Evolutionary conservation across 2,797 vertebrate species (phyloP).

Genomic region (Podarcis lilfordi): DNA sequence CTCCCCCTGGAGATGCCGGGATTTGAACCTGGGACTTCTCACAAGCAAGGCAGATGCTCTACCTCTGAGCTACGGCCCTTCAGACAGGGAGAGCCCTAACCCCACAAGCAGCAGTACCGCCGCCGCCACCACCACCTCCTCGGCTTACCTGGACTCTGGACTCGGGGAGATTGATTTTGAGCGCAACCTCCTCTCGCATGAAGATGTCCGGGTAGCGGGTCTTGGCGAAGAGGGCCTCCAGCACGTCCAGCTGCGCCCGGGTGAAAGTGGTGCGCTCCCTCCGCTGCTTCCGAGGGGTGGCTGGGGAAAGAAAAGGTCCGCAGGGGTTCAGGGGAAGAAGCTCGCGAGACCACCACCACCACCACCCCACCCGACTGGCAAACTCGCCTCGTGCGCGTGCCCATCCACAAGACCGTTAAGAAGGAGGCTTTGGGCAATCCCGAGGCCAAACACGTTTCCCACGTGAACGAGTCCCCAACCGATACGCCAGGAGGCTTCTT

Average conservation of each 20-base stretch:
- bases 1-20: no score
- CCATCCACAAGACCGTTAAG: background rate
- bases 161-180: conserved; percentile 98
- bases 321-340: conserved; percentile 54
- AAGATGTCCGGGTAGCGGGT: conserved; percentile 99
- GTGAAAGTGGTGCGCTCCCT: conserved; percentile 97
- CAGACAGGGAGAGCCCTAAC: background rate
- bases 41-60: background rate
- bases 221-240: conserved; percentile 96
- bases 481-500: background rate
- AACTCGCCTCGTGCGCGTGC: no score
- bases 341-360: background rate
- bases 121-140: accelerated
- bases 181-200: conserved; percentile 97
- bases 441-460: background rate
- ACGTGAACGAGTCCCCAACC: conserved; percentile 40
- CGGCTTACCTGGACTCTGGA: conserved; percentile 93
- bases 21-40: background rate
- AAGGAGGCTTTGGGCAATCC: background rate
- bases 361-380: no score
- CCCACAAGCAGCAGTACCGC: background rate
- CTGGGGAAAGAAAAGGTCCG: conserved; percentile 77
- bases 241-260: conserved; percentile 92
- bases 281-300: conserved; percentile 95
- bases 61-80: background rate